Base-by-base conservation (phyloP, 1,140 invertebrate genomes). In the Drosophila sechellia region DNA sequence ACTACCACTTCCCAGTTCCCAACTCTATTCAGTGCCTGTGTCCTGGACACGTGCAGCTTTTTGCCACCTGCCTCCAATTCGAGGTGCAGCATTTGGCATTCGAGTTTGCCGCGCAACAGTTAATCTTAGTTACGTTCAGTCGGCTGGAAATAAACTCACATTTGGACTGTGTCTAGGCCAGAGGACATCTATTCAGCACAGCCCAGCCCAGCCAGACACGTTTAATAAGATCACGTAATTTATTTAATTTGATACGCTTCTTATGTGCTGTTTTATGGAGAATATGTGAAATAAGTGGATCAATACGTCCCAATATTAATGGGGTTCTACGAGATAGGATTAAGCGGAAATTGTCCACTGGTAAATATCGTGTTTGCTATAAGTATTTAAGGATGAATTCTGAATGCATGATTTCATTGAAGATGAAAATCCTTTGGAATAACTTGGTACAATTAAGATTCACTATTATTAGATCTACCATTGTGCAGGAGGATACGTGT, bases 191-290 rank as follows among this genome's bases (percentile, higher is more conserved):
- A 59, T 74, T 74, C 49, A 57, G 46, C 58, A 37, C 43, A 50
- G 34, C 3, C 34, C 10, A 34, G 12, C 37, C 31, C 27, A 13
- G 50, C 35, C 45, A 39, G 49, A 43, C 40, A 39, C 58, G 52
- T 71, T 89, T 89, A 89, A 89, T 89, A 89, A 89, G 84, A 89
- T 89, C 84, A 89, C 84, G 84, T 89, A 89, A 89, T 89, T 80
- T 89, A 84, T 89, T 89, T 84, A 71, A 77, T 90, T 89, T 77
- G 57, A 61, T 43, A 42, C 35, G 65, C 45, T 37, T 48, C 34
- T 71, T 43, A 37, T 72, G 48, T 34, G 45, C 25, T 5, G 27
- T 15, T 37, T 25, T 31, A 22, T 39, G 27, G 10, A 11, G 40
- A n/a, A 40, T 27, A 22, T 25, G 53, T 8, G 17, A 45, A n/a